A percentile compares a stretch with the other conserved stretches of the same genome.
These are phyloP conservation scores for Octomys mimax DNA, from an alignment of 2,797 vertebrate genomes.

Conservation along the genomic window DNA sequence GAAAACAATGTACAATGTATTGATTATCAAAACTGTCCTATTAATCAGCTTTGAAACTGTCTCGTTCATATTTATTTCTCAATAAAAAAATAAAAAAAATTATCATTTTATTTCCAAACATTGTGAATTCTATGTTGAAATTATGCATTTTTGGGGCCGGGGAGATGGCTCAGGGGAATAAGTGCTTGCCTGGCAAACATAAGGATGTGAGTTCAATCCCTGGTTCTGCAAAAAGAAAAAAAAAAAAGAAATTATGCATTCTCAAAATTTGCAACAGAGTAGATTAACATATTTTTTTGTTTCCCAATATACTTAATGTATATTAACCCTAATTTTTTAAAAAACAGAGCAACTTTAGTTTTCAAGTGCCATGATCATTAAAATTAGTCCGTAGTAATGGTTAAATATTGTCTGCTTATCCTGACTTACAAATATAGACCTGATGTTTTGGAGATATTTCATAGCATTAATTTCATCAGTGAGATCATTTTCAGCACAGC, in stretches of 20 bases:
- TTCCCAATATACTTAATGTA: background rate
- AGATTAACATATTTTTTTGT: slow-evolving; percentile 26
- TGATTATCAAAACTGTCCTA: no score
- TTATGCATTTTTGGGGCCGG: background rate
- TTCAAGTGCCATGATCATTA: background rate
- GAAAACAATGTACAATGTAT: no score
- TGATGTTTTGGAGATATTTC: slow-evolving; percentile 38
- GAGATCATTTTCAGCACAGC: slow-evolving; percentile 3
- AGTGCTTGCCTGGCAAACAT: no score
- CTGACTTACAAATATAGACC: slow-evolving; percentile 18
- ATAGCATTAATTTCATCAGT: background rate
- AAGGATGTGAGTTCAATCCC: no score
- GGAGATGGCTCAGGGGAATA: no score
- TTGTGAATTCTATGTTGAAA: slow-evolving; percentile 3
- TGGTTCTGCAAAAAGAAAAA: no score
- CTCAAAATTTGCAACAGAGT: slow-evolving; percentile 2
- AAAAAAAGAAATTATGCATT: background rate
- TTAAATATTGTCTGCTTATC: slow-evolving; percentile 13
- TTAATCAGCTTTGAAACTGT: no score
- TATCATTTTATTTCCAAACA: slow-evolving; percentile 44
- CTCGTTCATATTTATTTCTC: no score
- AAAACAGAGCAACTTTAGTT: no score
- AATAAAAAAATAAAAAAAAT: background rate
- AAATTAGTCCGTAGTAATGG: background rate
- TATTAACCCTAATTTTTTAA: slow-evolving; percentile 38